These are phyloP conservation scores for Chascanopsetta lugubris DNA, from an alignment of 2,113 vertebrate genomes.

Conservation along the genomic window DNA sequence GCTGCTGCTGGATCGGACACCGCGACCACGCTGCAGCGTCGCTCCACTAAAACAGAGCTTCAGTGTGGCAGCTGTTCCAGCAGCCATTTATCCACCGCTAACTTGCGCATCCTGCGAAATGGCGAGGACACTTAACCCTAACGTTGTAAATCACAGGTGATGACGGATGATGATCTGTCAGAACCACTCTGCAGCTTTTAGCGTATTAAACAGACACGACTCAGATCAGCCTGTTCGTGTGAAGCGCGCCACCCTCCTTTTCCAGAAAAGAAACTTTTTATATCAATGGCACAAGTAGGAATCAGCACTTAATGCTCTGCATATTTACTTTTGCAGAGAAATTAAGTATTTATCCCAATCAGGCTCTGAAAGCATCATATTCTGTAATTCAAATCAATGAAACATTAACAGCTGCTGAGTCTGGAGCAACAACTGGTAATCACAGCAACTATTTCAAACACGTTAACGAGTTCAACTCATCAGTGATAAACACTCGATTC, in stretches of 20 bases:
- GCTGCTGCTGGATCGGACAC: slow-evolving; percentile 19
- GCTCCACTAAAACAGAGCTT: background rate
- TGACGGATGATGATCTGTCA: background rate
- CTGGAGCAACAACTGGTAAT: background rate
- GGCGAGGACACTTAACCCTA: slow-evolving; percentile 13
- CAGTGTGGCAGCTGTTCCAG: slow-evolving; percentile 41
- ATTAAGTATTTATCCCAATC: background rate
- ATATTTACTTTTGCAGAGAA: background rate
- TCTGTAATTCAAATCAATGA: background rate
- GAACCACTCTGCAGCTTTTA: background rate
- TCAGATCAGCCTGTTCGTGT: background rate
- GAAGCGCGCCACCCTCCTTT: background rate
- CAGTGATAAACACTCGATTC: no score
- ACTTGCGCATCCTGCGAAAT: slow-evolving; percentile 15
- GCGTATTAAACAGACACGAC: background rate
- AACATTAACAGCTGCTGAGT: background rate
- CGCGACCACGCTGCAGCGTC: background rate
- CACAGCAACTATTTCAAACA: no score
- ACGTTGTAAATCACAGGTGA: slow-evolving; percentile 21
- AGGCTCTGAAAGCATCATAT: background rate
- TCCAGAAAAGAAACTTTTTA: background rate
- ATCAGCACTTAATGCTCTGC: background rate
- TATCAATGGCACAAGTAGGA: background rate
- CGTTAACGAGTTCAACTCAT: no score
- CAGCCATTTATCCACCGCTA: background rate